Base-by-base conservation (phyloP, 1,140 invertebrate species). In the Lasioglossum albipes region DNA sequence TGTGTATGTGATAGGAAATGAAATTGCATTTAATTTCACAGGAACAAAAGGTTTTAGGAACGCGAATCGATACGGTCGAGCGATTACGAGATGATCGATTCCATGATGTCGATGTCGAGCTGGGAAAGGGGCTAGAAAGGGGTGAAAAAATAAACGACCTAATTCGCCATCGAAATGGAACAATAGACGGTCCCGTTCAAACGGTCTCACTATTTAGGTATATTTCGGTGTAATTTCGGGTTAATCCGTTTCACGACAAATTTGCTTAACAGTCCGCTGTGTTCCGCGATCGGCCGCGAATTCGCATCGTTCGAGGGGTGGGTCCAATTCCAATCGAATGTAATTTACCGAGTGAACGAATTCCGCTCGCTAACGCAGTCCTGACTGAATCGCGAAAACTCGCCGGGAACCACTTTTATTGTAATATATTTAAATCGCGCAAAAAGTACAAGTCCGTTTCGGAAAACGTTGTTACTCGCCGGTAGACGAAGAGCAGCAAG, bases 221-320 rank as follows among this genome's bases (percentile, higher is more conserved):
- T 86, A 85, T 85, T 67, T 82, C 75, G 42, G 6, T 65, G 84
- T 69, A 82, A 82, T 86, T 82, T 73, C 64, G 57, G 69, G 67
- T 75, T 84, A 72, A 85, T 85, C 74, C 68, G 77, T 76, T 85
- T 78, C 75, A 71, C 71, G 62, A 84, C 71, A 84, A 86, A 82
- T 86, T 86, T 77, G 79, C 67, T 85, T 64, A 64, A 85, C 76
- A 54, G 52, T 36, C 62, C 41, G 20, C 20, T 66, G 54, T 65
- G 61, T 67, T 59, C 31, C 79, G 22, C 64, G 79, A 82, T 84
- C 57, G 64, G 68, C 65, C 75, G 75, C 80, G 75, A 79, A 75
- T 82, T 85, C 67, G 49, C 69, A 52, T 67, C 72, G 64, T 2
- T 7, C 9, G 4, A 64, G 20, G 13, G 64, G 10, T 42, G 54